A percentile compares a stretch with the other conserved stretches of the same genome.
phyloP scores from a whole-genome alignment of 2,888 invertebrate species.

The Callinectes sapidus region DNA sequence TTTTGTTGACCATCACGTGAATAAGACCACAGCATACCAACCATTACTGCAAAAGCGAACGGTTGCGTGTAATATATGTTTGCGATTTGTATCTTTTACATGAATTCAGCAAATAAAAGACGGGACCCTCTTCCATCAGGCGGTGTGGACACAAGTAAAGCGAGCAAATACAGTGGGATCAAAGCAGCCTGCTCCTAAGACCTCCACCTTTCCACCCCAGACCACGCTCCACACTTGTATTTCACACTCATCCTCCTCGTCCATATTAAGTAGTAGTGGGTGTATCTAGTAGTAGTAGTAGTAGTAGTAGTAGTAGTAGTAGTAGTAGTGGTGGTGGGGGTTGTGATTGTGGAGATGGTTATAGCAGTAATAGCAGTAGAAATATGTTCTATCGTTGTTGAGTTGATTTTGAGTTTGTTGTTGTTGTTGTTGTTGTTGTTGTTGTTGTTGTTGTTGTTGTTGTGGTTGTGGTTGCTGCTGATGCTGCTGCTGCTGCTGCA shows the following conservation, averaged over 20 bases:
- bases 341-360: not conserved
- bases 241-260: no score
- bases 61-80: not conserved
- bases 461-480: no score
- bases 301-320: not conserved
- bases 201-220: not conserved
- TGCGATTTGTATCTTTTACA: conserved; percentile 20
- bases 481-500: no score
- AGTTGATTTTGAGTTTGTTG: no score
- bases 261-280: no score
- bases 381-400: no score
- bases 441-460: no score
- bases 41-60: not conserved
- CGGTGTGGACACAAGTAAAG: not conserved
- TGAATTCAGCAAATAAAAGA: not conserved
- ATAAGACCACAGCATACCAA: not conserved
- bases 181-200: not conserved
- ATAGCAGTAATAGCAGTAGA: no score
- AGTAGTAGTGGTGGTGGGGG: not conserved
- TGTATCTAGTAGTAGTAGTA: not conserved
- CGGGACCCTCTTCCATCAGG: not conserved
- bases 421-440: no score
- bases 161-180: not conserved
- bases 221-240: not conserved
- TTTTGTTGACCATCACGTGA: not conserved